A percentile compares a stretch with the other conserved stretches of the same genome.
These are phyloP conservation scores for Watersipora subatra DNA, from an alignment of 1,140 invertebrate genomes.

Conservation along the genomic window DNA sequence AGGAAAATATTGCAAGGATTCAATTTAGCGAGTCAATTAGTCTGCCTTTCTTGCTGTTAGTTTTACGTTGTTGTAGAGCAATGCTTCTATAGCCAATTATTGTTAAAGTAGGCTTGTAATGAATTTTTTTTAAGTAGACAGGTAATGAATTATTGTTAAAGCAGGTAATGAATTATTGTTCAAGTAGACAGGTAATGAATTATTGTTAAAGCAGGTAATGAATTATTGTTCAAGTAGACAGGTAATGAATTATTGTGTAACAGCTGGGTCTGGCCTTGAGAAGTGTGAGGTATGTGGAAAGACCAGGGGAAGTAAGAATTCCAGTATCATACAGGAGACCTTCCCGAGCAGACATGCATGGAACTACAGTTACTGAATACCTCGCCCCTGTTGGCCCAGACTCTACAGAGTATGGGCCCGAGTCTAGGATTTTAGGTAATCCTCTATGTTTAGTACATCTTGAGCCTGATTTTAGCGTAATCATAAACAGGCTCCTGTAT, in stretches of 20 bases:
- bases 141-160: background rate
- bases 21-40: too few species aligned
- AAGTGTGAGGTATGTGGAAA: background rate
- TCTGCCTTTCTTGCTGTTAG: too few species aligned
- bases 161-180: background rate
- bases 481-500: background rate
- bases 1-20: too few species aligned
- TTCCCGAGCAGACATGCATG: background rate
- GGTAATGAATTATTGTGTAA: background rate
- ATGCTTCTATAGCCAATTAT: too few species aligned
- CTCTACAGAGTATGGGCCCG: background rate
- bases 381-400: too few species aligned
- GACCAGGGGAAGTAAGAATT: background rate
- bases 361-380: background rate
- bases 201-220: background rate
- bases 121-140: background rate
- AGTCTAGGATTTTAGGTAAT: background rate
- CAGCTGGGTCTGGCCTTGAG: background rate
- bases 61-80: too few species aligned
- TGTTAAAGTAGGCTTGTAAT: background rate
- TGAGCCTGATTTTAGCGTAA: background rate
- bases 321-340: background rate
- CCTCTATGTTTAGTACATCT: background rate
- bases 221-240: background rate
- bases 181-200: background rate